Evolutionary conservation across 2,888 invertebrate species (phyloP).

Genomic region (Cerastis leucographa): DNA sequence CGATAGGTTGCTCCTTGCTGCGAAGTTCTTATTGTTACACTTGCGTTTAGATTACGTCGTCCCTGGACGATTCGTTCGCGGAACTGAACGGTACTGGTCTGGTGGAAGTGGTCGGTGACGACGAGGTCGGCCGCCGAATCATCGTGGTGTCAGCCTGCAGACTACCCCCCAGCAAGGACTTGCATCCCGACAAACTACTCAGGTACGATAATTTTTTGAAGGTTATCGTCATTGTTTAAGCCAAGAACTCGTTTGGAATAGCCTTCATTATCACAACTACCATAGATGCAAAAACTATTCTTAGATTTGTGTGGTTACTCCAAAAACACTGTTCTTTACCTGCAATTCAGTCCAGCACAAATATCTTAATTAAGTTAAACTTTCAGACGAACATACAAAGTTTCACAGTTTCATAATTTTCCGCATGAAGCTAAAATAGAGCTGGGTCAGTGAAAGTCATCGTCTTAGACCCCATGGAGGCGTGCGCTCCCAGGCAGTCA

Average conservation of each 20-base stretch:
- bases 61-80: constrained; percentile 78
- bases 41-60: constrained; percentile 76
- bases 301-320: too few relatives aligned
- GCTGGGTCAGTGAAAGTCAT: neutral
- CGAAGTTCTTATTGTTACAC: neutral
- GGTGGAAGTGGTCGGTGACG: constrained; percentile 92
- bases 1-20: neutral
- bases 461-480: constrained; percentile 1
- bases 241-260: neutral
- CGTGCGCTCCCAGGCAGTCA: neutral
- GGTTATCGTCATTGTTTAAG: neutral
- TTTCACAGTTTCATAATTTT: neutral
- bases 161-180: constrained; percentile 94
- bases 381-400: neutral
- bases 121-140: constrained; percentile 96
- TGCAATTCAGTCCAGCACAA: neutral
- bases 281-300: neutral
- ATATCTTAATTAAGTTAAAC: neutral
- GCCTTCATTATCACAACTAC: neutral
- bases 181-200: constrained; percentile 91
- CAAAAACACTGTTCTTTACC: neutral
- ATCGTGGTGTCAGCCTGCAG: constrained; percentile 98
- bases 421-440: neutral
- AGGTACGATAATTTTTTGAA: constrained; percentile 71
- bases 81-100: constrained; percentile 82